These are phyloP conservation scores for Larimichthys polyactis DNA, from an alignment of 2,113 vertebrate species.

Conservation along the genomic window DNA sequence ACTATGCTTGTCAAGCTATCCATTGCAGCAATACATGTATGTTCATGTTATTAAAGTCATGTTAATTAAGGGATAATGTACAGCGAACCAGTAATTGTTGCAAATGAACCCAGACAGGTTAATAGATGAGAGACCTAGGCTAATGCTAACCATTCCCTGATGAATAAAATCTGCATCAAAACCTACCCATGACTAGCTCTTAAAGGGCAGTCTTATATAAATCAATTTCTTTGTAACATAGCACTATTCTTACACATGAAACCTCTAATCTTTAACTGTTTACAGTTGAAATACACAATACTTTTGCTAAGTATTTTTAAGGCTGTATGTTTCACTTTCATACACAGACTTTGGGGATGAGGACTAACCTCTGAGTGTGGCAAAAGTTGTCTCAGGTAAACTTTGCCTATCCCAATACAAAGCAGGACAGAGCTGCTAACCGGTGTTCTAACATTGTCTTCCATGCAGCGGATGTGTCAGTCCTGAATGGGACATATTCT, in stretches of 20 bases:
- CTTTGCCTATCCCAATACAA: not conserved
- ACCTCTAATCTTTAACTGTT: not conserved
- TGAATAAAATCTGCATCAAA: not conserved
- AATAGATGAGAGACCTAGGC: not conserved
- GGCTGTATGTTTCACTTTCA: not conserved
- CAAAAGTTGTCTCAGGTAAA: not conserved
- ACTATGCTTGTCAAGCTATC: not conserved
- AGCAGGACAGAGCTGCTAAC: not conserved
- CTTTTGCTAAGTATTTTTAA: slow-evolving; percentile 1
- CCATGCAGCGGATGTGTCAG: not conserved
- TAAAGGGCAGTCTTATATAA: not conserved
- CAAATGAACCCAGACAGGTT: too few relatives aligned
- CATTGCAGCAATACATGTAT: not conserved
- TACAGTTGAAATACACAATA: not conserved
- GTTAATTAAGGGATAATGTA: too few relatives aligned
- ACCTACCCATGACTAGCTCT: not conserved
- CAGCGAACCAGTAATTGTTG: too few relatives aligned
- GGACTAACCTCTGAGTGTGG: not conserved
- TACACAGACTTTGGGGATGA: not conserved
- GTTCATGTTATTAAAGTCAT: not conserved
- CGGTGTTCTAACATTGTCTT: not conserved
- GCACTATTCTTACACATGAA: not conserved
- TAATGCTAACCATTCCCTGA: not conserved
- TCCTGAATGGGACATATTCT: not conserved
- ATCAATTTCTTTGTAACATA: not conserved